Conservation (phyloP, 2,113 vertebrate genomes). For the Anser cygnoides region DNA sequence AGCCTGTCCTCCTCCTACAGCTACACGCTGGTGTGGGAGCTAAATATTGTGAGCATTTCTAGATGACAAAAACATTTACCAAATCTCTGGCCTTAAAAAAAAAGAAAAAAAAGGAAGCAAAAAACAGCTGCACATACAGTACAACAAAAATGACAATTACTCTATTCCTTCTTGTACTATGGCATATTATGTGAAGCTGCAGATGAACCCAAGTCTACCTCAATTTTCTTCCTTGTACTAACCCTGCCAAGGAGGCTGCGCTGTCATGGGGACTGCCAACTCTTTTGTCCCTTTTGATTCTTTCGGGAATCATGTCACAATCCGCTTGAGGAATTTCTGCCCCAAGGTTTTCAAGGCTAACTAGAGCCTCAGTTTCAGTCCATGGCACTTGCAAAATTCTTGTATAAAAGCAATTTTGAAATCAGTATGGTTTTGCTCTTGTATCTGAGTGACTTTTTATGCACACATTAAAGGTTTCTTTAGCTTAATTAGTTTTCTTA, state of each 20-base stretch:
- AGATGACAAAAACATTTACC: background rate
- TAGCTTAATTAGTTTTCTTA: background rate
- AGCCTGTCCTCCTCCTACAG: background rate
- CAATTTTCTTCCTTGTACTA: background rate
- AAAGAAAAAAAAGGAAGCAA: background rate
- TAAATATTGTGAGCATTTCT: background rate
- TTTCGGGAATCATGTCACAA: background rate
- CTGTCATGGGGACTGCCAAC: background rate
- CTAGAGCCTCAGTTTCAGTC: background rate
- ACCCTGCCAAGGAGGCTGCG: background rate
- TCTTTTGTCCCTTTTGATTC: background rate
- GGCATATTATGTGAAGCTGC: background rate
- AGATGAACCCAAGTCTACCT: background rate
- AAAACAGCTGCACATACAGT: fast-evolving
- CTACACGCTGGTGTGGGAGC: background rate
- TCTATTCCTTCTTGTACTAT: background rate
- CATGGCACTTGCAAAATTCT: background rate
- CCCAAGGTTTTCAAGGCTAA: constrained; percentile 4
- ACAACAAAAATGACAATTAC: background rate
- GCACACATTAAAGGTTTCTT: background rate
- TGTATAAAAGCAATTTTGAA: background rate
- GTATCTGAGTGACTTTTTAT: background rate
- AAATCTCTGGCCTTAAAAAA: background rate
- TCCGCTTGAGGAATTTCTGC: constrained; percentile 17
- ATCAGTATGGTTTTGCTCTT: background rate